Conservation (phyloP, 2,113 vertebrate species). For the Hyaena hyaena region DNA sequence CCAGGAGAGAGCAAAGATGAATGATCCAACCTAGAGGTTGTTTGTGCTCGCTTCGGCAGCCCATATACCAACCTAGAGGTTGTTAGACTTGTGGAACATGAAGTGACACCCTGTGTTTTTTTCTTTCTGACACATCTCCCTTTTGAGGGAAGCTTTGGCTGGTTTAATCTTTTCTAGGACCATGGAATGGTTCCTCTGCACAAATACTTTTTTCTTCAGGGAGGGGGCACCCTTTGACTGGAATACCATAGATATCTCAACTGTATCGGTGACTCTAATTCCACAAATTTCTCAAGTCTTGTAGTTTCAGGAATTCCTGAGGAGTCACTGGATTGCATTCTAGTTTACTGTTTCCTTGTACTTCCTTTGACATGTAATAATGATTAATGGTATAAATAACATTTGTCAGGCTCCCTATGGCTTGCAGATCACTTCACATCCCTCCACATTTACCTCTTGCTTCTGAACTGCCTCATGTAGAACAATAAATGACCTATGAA, state of each 20-base stretch:
- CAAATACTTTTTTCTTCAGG: background rate
- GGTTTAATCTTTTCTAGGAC: background rate
- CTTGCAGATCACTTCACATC: background rate
- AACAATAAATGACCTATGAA: background rate
- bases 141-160: background rate
- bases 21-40: background rate
- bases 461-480: background rate
- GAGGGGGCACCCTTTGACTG: background rate
- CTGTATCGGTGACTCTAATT: background rate
- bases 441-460: background rate
- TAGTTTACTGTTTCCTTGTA: background rate
- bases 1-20: background rate
- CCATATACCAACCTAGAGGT: background rate
- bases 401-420: background rate
- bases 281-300: background rate
- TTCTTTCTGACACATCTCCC: background rate
- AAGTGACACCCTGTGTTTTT: background rate
- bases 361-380: background rate
- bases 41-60: too few species aligned
- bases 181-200: background rate
- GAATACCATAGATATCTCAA: background rate
- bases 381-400: background rate
- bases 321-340: fast-evolving
- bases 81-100: background rate
- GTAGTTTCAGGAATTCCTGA: background rate